Percentiles rank a stretch among this genome's conserved stretches.
Conservation (phyloP, 1,140 invertebrate species). For the Pseudomyrmex gracilis region DNA sequence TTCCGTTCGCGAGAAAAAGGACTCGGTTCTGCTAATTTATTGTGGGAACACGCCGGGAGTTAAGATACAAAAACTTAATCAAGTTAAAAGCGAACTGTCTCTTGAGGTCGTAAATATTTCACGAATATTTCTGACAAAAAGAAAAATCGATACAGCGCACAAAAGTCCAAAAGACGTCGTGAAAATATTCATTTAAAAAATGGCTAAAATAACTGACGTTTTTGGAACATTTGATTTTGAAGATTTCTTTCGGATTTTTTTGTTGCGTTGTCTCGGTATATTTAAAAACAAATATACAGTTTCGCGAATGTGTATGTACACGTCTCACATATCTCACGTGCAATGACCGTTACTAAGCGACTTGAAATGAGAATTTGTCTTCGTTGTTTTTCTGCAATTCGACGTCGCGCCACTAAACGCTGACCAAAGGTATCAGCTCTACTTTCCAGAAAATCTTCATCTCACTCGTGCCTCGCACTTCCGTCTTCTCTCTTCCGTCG, state of each 20-base stretch:
- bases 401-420: slow-evolving; percentile 74
- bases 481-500: slow-evolving; percentile 2
- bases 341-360: slow-evolving; percentile 65
- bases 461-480: slow-evolving; percentile 28
- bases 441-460: slow-evolving; percentile 62
- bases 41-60: no score
- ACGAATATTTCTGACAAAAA: no score
- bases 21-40: no score
- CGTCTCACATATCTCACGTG: neutral
- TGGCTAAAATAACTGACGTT: no score
- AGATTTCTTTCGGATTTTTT: neutral
- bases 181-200: no score
- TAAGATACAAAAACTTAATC: no score
- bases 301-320: neutral
- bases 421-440: slow-evolving; percentile 73
- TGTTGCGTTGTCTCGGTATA: neutral
- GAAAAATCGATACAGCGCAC: no score
- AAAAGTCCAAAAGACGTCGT: no score
- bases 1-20: neutral
- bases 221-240: no score
- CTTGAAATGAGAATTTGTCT: slow-evolving; percentile 71
- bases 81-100: no score
- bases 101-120: no score
- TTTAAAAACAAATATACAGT: neutral
- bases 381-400: slow-evolving; percentile 52